phyloP scores from a whole-genome alignment of 1,140 invertebrate species.

The Tetramorium alpestre region DNA sequence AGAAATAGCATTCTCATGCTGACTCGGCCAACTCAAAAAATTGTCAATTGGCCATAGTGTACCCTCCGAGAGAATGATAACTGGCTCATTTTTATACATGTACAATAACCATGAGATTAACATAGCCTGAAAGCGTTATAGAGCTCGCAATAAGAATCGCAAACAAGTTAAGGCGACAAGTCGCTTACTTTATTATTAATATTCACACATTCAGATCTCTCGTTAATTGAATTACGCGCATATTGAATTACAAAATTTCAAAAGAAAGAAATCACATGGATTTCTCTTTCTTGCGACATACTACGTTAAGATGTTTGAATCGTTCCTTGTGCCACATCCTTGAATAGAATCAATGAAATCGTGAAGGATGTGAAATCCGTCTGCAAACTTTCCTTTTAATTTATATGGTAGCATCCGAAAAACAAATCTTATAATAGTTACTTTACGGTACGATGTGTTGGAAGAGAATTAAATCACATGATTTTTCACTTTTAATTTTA shows the following conservation, averaged over 20 bases:
- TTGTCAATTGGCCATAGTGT: conserved; percentile 77
- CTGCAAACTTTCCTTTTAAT: neutral
- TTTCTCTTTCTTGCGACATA: too few relatives aligned
- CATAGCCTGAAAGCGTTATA: conserved; percentile 72
- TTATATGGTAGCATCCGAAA: neutral
- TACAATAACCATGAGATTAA: conserved; percentile 74
- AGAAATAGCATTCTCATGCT: conserved; percentile 79
- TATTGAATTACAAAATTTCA: neutral
- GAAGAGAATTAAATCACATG: neutral
- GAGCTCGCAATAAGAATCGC: neutral
- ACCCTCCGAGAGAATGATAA: conserved; percentile 79
- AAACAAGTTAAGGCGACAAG: neutral
- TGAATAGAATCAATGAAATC: neutral
- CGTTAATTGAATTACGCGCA: neutral
- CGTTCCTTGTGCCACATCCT: too few relatives aligned
- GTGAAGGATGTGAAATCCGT: neutral
- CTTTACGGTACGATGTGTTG: neutral
- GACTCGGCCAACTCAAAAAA: conserved; percentile 81
- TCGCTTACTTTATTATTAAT: neutral
- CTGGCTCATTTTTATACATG: conserved; percentile 78
- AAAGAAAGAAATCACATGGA: too few relatives aligned
- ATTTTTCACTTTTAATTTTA: neutral
- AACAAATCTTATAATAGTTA: neutral
- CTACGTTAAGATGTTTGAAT: neutral
- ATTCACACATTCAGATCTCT: neutral